These are phyloP conservation scores for Junonia oenone DNA, from an alignment of 2,888 invertebrate genomes.

Conservation along the genomic window DNA sequence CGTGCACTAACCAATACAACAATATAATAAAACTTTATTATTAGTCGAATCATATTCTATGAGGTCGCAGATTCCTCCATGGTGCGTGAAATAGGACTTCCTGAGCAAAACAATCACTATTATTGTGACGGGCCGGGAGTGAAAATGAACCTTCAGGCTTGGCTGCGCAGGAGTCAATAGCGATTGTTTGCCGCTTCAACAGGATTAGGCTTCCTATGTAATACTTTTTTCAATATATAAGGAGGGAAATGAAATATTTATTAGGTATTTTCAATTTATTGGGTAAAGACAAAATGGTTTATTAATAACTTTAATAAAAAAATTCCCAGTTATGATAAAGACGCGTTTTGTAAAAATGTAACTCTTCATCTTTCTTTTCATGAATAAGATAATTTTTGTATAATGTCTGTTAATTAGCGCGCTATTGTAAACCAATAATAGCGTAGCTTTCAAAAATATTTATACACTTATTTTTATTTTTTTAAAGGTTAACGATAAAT, in stretches of 20 bases:
- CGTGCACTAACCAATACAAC: background rate
- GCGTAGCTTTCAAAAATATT: no score
- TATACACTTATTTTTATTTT: no score
- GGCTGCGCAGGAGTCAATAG: slow-evolving; percentile 65
- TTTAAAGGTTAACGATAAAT: no score
- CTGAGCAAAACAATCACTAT: slow-evolving; percentile 68
- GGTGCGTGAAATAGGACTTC: slow-evolving; percentile 68
- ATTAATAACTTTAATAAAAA: no score
- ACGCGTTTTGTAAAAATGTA: no score
- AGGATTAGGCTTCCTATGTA: slow-evolving; percentile 1
- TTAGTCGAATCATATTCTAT: slow-evolving; percentile 37
- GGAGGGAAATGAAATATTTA: background rate
- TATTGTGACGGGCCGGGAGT: slow-evolving; percentile 51
- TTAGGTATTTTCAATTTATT: no score
- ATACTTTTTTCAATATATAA: background rate
- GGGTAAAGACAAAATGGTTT: no score
- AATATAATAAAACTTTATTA: slow-evolving; percentile 3
- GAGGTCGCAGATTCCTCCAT: slow-evolving; percentile 47
- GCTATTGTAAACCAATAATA: no score
- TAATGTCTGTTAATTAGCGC: no score
- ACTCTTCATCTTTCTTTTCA: no score
- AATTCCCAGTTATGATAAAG: no score
- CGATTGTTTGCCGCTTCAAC: slow-evolving; percentile 50
- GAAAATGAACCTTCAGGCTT: slow-evolving; percentile 74
- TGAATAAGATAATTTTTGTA: no score